phyloP scores from a whole-genome alignment of 2,888 invertebrate genomes.

The Phyllotreta cruciferae region DNA sequence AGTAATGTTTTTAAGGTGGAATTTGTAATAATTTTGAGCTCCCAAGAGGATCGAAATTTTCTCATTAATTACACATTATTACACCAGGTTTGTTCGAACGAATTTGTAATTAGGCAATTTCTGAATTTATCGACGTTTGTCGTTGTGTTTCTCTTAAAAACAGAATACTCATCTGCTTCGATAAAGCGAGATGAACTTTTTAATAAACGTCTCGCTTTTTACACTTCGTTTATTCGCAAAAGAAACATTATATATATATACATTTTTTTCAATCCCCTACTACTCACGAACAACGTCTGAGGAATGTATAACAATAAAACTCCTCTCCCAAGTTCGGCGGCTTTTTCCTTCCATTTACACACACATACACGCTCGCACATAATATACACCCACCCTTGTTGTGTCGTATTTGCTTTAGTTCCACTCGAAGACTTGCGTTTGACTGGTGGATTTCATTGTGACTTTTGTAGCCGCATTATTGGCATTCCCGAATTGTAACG shows the following conservation, averaged over 20 bases:
- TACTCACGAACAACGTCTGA: constrained; percentile 20
- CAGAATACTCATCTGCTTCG: constrained; percentile 7
- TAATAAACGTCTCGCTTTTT: constrained; percentile 19
- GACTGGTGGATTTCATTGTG: constrained; percentile 35
- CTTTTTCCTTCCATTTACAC: constrained; percentile 37
- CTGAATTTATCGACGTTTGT: no score
- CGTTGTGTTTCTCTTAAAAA: constrained; percentile 2
- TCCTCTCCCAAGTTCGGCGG: constrained; percentile 7
- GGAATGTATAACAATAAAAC: constrained; percentile 37
- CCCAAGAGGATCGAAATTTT: no score
- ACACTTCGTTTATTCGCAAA: constrained; percentile 6
- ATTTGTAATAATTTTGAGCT: no score
- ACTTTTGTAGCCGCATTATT: constrained; percentile 25
- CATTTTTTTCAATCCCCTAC: constrained; percentile 13
- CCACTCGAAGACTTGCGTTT: constrained; percentile 37
- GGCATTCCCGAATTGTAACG: no score
- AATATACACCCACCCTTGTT: constrained; percentile 32
- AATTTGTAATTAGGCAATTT: no score
- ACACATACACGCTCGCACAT: no score
- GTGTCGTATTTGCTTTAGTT: constrained; percentile 38
- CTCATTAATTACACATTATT: no score
- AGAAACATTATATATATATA: constrained; percentile 29
- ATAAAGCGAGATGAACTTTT: constrained; percentile 21
- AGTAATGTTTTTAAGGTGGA: no score
- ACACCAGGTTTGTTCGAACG: no score